Evolutionary conservation across 37 sponge, comb jelly and placozoan species (phyloP).

Genomic region (Crambe crambe): DNA sequence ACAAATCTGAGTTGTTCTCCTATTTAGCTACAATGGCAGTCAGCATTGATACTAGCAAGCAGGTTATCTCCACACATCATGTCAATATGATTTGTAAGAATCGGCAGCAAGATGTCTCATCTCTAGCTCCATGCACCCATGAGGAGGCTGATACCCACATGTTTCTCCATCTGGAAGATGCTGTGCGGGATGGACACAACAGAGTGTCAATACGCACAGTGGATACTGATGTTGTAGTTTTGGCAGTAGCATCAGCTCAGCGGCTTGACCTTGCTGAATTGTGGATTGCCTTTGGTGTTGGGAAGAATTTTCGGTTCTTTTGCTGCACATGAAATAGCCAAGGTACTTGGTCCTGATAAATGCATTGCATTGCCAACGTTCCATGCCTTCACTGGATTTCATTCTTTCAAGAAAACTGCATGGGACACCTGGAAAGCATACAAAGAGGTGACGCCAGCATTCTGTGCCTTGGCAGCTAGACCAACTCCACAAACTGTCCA

Average conservation of each 20-base stretch:
- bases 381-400: too few relatives aligned
- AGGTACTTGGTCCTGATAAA: too few relatives aligned
- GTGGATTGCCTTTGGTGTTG: too few relatives aligned
- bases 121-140: slow-evolving; percentile 3
- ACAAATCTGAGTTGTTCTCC: background rate
- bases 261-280: too few relatives aligned
- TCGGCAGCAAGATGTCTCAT: background rate
- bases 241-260: background rate
- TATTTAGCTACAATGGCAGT: background rate
- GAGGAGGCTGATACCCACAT: background rate
- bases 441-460: background rate
- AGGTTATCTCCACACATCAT: too few relatives aligned
- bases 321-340: too few relatives aligned
- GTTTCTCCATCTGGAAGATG: background rate
- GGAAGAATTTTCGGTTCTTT: too few relatives aligned
- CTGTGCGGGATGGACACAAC: background rate
- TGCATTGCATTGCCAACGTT: too few relatives aligned
- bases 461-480: background rate
- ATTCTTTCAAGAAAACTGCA: too few relatives aligned
- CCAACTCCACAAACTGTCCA: background rate
- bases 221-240: background rate
- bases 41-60: background rate
- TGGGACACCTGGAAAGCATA: background rate
- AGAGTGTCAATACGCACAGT: background rate
- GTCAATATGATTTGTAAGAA: background rate